Evolutionary conservation across 2,888 invertebrate species (phyloP).

Genomic region (Itoplectis maculator): DNA sequence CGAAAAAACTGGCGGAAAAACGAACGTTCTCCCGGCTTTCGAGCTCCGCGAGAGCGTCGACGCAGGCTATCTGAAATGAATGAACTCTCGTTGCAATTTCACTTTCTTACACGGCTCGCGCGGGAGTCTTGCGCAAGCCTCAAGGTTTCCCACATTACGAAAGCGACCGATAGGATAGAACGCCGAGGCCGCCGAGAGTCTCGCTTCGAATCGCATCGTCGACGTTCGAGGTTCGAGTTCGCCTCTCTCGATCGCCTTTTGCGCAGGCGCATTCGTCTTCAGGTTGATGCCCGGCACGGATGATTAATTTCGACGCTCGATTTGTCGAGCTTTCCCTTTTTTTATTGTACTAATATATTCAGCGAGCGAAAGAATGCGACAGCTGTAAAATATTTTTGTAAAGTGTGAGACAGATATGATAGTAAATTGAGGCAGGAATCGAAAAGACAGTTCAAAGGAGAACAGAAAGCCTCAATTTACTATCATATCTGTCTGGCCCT

Average conservation of each 20-base stretch:
- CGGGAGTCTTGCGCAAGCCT: conserved; percentile 77
- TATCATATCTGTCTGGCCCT: too few relatives aligned
- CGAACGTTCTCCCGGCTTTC: not conserved
- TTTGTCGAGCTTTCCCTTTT: not conserved
- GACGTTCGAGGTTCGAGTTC: conserved; percentile 4
- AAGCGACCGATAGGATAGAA: conserved; percentile 71
- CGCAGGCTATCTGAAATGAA: conserved; percentile 75
- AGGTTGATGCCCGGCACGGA: not conserved
- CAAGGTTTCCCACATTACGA: conserved; percentile 84
- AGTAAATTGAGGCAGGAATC: too few relatives aligned
- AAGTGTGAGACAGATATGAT: too few relatives aligned
- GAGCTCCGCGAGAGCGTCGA: not conserved
- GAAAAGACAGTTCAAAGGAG: too few relatives aligned
- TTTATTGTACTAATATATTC: not conserved
- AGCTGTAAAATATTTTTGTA: too few relatives aligned
- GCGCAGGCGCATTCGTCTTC: conserved; percentile 4
- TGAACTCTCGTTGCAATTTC: conserved; percentile 83
- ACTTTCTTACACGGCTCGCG: conserved; percentile 78
- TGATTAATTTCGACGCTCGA: not conserved
- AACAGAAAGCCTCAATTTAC: too few relatives aligned
- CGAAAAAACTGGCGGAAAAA: not conserved
- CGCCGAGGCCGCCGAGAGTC: conserved; percentile 40
- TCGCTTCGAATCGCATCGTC: conserved; percentile 31
- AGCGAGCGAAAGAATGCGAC: not conserved
- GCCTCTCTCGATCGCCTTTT: conserved; percentile 5